phyloP scores from a whole-genome alignment of 2,888 invertebrate genomes.

The Lochmaea crataegi region DNA sequence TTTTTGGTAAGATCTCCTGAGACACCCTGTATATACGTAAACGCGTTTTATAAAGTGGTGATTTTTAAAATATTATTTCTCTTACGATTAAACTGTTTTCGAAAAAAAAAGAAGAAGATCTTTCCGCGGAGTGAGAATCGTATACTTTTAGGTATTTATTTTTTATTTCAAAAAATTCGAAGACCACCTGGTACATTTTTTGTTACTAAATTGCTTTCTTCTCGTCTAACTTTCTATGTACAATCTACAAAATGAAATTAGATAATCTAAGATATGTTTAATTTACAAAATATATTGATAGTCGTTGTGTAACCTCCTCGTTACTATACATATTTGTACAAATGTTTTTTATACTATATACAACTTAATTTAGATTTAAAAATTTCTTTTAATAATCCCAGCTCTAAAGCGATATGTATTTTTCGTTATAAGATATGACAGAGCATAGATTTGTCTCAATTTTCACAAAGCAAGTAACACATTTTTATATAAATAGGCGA shows the following conservation, averaged over 20 bases:
- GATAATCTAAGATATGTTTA: conserved; percentile 58
- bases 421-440: conserved; percentile 45
- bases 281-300: conserved; percentile 62
- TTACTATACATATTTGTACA: conserved; percentile 61
- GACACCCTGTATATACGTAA: too few relatives aligned
- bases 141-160: conserved; percentile 52
- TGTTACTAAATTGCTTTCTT: conserved; percentile 54
- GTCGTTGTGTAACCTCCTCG: conserved; percentile 56
- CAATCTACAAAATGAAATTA: conserved; percentile 52
- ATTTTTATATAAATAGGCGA: not conserved
- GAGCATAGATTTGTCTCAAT: conserved; percentile 13
- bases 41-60: too few relatives aligned
- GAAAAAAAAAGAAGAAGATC: too few relatives aligned
- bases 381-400: conserved; percentile 58
- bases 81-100: not conserved
- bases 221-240: conserved; percentile 45
- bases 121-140: conserved; percentile 47
- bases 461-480: not conserved
- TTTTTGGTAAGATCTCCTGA: too few relatives aligned
- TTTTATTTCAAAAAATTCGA: conserved; percentile 25
- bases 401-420: conserved; percentile 66
- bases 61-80: conserved; percentile 16
- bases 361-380: conserved; percentile 32
- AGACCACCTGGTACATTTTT: conserved; percentile 40
- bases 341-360: conserved; percentile 43